These are phyloP conservation scores for Periphyllus acericola DNA, from an alignment of 2,888 invertebrate species.

Conservation along the genomic window DNA sequence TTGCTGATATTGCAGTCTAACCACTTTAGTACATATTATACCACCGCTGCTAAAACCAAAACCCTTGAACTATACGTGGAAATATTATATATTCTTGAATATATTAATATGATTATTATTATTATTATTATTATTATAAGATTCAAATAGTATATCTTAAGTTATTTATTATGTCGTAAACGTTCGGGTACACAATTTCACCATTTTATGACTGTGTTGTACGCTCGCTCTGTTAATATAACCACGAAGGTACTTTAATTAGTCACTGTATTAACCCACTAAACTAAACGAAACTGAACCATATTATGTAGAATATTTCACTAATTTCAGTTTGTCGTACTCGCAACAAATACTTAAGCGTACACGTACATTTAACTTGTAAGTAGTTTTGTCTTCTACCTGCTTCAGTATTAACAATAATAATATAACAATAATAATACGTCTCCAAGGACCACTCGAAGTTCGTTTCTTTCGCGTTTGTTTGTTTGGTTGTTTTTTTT, in stretches of 20 bases:
- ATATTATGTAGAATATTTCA: background rate
- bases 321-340: background rate
- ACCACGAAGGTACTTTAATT: constrained; percentile 7
- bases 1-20: background rate
- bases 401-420: background rate
- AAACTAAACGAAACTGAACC: background rate
- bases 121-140: background rate
- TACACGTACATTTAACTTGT: background rate
- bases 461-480: background rate
- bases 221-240: background rate
- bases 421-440: background rate
- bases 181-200: constrained; percentile 1
- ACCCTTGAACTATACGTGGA: too few relatives aligned
- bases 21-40: background rate
- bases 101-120: background rate
- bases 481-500: too few relatives aligned
- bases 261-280: background rate
- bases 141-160: background rate
- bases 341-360: background rate
- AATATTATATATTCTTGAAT: background rate
- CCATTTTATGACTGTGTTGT: background rate
- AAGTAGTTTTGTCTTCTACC: background rate
- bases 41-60: background rate
- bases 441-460: background rate
- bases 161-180: constrained; percentile 19